These are phyloP conservation scores for Ispidina lecontei DNA, from an alignment of 2,797 vertebrate species.

Conservation along the genomic window DNA sequence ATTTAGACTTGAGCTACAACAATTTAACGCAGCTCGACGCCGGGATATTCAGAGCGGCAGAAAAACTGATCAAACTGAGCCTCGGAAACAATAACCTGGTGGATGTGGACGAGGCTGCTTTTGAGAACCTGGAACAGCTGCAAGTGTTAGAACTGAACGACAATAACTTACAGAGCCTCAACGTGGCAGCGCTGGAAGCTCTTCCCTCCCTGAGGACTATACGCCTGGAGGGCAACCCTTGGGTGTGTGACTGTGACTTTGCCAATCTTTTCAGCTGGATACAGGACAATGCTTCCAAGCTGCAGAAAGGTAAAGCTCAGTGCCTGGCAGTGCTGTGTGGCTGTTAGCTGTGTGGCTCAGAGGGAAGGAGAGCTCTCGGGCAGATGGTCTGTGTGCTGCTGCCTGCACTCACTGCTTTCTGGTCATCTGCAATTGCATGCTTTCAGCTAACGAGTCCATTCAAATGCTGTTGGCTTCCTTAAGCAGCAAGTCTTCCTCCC, in stretches of 20 bases:
- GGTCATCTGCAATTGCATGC: not conserved
- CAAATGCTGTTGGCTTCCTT: not conserved
- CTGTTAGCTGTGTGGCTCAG: not conserved
- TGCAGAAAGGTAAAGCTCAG: constrained; percentile 88
- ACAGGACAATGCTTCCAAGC: constrained; percentile 91
- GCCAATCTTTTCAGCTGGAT: constrained; percentile 94
- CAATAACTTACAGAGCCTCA: constrained; percentile 90
- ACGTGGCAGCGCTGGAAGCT: constrained; percentile 87
- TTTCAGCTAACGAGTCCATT: not conserved
- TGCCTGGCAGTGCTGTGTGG: not conserved
- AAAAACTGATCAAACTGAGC: constrained; percentile 90
- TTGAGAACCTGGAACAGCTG: constrained; percentile 90
- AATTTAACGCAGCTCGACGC: constrained; percentile 93
- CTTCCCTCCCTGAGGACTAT: constrained; percentile 91
- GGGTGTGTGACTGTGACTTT: constrained; percentile 97
- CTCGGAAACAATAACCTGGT: constrained; percentile 92
- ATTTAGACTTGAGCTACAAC: constrained; percentile 95
- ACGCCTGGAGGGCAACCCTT: constrained; percentile 94
- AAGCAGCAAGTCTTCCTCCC: not conserved
- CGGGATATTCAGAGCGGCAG: constrained; percentile 90
- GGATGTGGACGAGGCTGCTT: constrained; percentile 91
- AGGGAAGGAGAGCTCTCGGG: not conserved
- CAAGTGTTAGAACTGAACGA: constrained; percentile 94
- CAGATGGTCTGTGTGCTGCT: not conserved
- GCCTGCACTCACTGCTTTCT: not conserved